A percentile compares a stretch with the other conserved stretches of the same genome.
phyloP scores from a whole-genome alignment of 1,140 invertebrate genomes.

The Latrodectus geometricus region DNA sequence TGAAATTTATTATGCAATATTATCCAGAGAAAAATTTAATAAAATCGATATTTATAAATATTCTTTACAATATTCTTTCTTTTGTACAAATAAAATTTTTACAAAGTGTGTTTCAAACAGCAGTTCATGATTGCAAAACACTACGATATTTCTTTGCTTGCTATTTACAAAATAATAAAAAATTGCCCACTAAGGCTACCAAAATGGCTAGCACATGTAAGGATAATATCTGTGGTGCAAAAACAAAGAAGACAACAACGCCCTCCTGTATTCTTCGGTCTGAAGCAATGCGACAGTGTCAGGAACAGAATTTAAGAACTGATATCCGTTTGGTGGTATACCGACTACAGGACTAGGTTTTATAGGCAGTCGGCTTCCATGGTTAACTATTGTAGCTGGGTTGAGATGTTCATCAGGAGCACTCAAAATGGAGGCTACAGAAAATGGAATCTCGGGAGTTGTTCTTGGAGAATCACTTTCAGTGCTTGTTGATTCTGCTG shows the following conservation, averaged over 20 bases:
- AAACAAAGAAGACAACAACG: conserved; percentile 15
- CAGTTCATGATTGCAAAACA: no score
- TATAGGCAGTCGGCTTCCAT: conserved; percentile 22
- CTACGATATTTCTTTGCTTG: no score
- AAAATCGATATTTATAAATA: no score
- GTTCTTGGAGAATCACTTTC: not conserved
- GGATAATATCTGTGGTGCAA: conserved; percentile 41
- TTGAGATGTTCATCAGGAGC: not conserved
- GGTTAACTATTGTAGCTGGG: not conserved
- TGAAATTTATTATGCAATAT: no score
- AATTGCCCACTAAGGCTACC: no score
- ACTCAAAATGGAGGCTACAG: not conserved
- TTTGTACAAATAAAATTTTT: no score
- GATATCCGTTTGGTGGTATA: conserved; percentile 25
- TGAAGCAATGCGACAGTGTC: conserved; percentile 18
- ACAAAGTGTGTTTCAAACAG: no score
- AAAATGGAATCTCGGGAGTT: not conserved
- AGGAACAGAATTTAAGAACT: conserved; percentile 4
- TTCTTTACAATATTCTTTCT: no score
- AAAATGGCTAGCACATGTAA: not conserved
- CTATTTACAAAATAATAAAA: no score
- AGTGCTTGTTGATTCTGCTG: not conserved
- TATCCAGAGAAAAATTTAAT: no score
- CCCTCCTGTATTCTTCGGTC: conserved; percentile 37
- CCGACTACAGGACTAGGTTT: conserved; percentile 55